A percentile compares a stretch with the other conserved stretches of the same genome.
These are phyloP conservation scores for Bombus fervidus DNA, from an alignment of 1,140 invertebrate genomes.

Conservation along the genomic window DNA sequence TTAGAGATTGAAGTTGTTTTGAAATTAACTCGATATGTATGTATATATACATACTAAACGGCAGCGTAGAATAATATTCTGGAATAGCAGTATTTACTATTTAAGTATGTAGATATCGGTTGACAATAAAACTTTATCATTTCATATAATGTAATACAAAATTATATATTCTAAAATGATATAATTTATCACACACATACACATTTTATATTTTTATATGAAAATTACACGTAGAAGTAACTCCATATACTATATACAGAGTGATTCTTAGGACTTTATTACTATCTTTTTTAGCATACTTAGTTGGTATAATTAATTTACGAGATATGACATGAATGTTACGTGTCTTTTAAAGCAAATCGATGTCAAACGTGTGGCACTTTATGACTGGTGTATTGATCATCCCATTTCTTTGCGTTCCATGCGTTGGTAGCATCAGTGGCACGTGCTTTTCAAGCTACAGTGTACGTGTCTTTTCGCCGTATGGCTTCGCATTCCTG, in stretches of 20 bases:
- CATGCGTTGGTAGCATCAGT: background rate
- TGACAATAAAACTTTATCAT: too few species aligned
- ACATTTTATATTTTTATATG: background rate
- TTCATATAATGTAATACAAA: too few species aligned
- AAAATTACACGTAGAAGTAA: background rate
- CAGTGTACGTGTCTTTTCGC: background rate
- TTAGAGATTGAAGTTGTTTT: background rate
- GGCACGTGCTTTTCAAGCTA: constrained; percentile 5
- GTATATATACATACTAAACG: too few species aligned
- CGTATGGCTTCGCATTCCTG: constrained; percentile 19
- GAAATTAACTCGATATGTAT: too few species aligned
- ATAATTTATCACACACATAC: background rate
- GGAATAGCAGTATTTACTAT: background rate
- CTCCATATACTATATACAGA: background rate
- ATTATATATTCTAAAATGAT: background rate
- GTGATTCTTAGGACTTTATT: background rate
- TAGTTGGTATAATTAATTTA: background rate
- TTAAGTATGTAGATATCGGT: background rate
- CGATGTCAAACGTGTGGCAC: constrained; percentile 6
- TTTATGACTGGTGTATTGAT: constrained; percentile 8
- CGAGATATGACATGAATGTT: background rate
- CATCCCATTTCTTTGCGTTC: constrained; percentile 6
- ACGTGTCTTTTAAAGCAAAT: background rate
- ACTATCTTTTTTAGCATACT: background rate
- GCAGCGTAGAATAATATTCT: background rate